Conservation (phyloP, 1,140 invertebrate genomes). For the Pseudomyrmex pallidus region DNA sequence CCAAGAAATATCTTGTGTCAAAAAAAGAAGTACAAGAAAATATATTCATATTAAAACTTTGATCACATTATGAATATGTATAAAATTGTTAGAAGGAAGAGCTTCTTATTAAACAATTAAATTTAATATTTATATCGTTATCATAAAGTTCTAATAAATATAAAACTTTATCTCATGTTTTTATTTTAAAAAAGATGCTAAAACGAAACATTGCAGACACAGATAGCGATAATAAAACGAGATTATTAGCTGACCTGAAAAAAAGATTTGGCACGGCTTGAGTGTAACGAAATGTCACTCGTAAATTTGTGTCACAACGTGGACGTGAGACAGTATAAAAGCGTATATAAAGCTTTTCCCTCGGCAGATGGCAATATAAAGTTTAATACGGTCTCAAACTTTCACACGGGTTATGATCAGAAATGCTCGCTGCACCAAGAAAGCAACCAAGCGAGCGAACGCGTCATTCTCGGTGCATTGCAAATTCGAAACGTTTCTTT, state of each 20-base stretch:
- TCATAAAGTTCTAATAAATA: not conserved
- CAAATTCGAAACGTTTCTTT: constrained; percentile 66
- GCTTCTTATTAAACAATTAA: not conserved
- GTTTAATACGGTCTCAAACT: constrained; percentile 66
- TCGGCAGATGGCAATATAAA: constrained; percentile 58
- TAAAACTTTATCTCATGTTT: not conserved
- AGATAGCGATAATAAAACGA: constrained; percentile 15
- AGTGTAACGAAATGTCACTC: constrained; percentile 50
- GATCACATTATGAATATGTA: too few species aligned
- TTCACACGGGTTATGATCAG: constrained; percentile 64
- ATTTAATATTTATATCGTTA: not conserved
- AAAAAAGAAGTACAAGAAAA: too few species aligned
- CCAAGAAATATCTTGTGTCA: too few species aligned
- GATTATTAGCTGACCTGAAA: not conserved
- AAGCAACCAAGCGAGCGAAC: not conserved
- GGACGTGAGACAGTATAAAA: constrained; percentile 54
- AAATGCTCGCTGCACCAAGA: constrained; percentile 24
- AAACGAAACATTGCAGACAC: not conserved
- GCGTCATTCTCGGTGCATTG: constrained; percentile 44
- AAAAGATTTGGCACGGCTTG: constrained; percentile 28
- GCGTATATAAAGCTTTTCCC: constrained; percentile 54
- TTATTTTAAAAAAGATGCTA: not conserved
- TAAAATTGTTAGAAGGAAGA: too few species aligned
- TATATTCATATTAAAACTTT: too few species aligned
- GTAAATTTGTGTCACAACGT: constrained; percentile 56